A percentile compares a stretch with the other conserved stretches of the same genome.
phyloP scores from a whole-genome alignment of 1,140 invertebrate species.

The Callitettix versicolor region DNA sequence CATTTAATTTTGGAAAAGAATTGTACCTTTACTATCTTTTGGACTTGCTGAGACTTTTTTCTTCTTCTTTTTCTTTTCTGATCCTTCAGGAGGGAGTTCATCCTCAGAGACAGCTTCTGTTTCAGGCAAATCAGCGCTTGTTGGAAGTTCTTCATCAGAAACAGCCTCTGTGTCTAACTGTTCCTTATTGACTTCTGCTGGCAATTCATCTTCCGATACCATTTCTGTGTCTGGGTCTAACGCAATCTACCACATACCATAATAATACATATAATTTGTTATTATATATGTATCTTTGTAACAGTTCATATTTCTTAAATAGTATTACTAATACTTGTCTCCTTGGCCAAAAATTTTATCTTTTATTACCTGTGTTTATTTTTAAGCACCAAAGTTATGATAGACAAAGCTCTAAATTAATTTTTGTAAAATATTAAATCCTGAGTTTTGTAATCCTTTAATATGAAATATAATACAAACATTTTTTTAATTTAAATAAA shows the following conservation, averaged over 20 bases:
- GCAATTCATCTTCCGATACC: conserved; percentile 55
- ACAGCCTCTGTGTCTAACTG: conserved; percentile 52
- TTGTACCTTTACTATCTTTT: conserved; percentile 29
- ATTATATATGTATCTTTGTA: background rate
- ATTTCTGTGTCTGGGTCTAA: conserved; percentile 52
- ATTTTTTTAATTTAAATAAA: too few relatives aligned
- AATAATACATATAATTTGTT: background rate
- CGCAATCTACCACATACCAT: conserved; percentile 27
- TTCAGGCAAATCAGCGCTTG: conserved; percentile 58
- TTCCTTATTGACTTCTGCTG: conserved; percentile 34
- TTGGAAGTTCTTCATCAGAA: conserved; percentile 61
- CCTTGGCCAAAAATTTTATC: background rate
- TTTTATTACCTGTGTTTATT: background rate
- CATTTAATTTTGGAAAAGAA: background rate
- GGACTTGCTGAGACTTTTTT: conserved; percentile 27
- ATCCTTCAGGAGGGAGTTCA: conserved; percentile 52
- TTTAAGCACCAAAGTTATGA: too few relatives aligned
- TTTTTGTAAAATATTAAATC: too few relatives aligned
- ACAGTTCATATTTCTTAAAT: background rate
- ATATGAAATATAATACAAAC: too few relatives aligned
- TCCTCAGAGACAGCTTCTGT: conserved; percentile 75
- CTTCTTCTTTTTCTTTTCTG: conserved; percentile 34
- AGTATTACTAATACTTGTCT: too few relatives aligned
- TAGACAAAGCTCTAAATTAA: background rate
- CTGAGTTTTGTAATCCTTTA: too few relatives aligned